These are phyloP conservation scores for Sebastolobus alascanus DNA, from an alignment of 2,797 vertebrate species.

Conservation along the genomic window DNA sequence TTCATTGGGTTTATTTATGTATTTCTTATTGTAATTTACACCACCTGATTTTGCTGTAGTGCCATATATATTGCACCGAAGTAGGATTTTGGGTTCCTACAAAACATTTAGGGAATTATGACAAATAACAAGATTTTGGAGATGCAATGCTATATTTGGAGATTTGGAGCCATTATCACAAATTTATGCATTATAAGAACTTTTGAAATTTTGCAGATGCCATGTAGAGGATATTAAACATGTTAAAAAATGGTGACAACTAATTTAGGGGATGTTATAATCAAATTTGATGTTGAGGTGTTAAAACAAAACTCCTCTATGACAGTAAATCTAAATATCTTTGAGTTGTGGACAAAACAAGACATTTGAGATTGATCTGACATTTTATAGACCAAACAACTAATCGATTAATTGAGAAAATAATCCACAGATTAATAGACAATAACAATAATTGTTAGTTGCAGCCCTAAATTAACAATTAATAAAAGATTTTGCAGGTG, in stretches of 20 bases:
- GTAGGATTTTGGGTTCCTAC: background rate
- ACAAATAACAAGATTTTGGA: background rate
- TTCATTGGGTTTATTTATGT: background rate
- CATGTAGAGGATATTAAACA: background rate
- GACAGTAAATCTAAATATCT: no score
- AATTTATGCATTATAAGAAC: background rate
- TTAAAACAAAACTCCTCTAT: fast-evolving
- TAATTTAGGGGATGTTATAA: fast-evolving
- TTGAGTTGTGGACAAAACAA: background rate
- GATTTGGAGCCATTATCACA: background rate
- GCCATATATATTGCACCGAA: background rate
- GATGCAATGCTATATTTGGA: background rate
- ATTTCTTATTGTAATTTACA: background rate
- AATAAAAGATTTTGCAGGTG: background rate
- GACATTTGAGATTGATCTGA: no score
- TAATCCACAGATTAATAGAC: fast-evolving
- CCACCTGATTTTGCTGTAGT: background rate
- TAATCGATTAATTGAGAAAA: no score
- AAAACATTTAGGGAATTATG: background rate
- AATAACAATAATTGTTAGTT: no score
- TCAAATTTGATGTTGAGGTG: background rate
- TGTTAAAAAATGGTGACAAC: background rate
- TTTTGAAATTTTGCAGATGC: background rate
- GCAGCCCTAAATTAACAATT: background rate
- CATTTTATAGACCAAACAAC: no score